Percentiles rank a stretch among this genome's conserved stretches.
Evolutionary conservation across 2,113 vertebrate genomes (phyloP).

Genomic region (Cairina moschata): DNA sequence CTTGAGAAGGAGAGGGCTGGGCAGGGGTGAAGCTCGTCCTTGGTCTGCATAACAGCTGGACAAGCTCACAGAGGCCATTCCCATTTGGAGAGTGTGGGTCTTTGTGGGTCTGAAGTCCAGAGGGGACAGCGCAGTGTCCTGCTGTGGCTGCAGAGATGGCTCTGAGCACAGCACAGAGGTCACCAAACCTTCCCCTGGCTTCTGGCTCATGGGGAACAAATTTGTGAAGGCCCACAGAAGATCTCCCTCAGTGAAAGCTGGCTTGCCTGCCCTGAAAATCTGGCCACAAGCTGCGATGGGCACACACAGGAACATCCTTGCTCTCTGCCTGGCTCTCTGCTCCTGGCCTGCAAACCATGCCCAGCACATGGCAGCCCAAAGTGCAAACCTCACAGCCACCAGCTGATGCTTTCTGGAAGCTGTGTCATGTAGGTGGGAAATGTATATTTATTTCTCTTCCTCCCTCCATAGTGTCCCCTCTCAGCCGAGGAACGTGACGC

Average conservation of each 20-base stretch:
- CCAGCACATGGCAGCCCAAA: rapidly evolving
- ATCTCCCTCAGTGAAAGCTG: not conserved
- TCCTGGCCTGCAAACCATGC: no score
- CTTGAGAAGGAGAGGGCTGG: not conserved
- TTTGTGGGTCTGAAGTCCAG: not conserved
- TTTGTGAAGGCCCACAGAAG: not conserved
- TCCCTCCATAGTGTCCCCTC: not conserved
- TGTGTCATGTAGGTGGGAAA: not conserved
- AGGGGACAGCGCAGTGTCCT: not conserved
- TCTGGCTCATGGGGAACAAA: not conserved
- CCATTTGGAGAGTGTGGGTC: rapidly evolving
- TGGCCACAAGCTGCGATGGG: not conserved
- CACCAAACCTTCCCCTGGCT: not conserved
- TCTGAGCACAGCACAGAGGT: not conserved
- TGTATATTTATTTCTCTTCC: constrained; percentile 56
- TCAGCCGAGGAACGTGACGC: constrained; percentile 9
- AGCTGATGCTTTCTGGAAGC: constrained; percentile 39
- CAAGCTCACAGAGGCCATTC: not conserved
- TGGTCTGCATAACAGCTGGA: not conserved
- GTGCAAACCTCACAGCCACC: not conserved
- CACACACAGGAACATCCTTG: no score
- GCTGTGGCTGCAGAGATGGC: not conserved
- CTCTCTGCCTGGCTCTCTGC: not conserved
- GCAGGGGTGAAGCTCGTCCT: not conserved
- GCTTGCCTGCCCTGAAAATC: not conserved